Evolutionary conservation across 2,888 invertebrate species (phyloP), one percentile per base, ranked within the genome.

Genomic region (Dicranocentrus wangi): DNA sequence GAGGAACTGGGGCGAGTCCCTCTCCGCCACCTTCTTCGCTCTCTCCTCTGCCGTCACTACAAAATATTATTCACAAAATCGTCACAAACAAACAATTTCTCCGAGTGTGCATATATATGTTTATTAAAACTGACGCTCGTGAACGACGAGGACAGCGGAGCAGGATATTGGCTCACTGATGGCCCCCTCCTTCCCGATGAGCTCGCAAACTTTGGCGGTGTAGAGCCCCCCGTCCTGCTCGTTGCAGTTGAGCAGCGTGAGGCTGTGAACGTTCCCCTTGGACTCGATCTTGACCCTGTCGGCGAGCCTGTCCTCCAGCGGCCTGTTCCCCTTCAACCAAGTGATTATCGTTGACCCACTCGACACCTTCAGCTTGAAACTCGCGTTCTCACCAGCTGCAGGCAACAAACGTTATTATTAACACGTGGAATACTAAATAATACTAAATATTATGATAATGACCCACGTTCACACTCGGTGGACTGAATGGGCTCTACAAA

Each of bases 311-410:
- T 94, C 94, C 53, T 93, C 92, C 87, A 96, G 88, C 0, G 94
- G 93, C 89, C 93, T 93, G 89, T 96, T 96, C 89, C 96, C 94
- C 89, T 95, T 96, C 85, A 96, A 89, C 96, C 96, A 97, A 15
- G 92, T 92, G 83, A 96, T 92, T 43, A 90, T 90, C 25, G 77
- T 70, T 43, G 92, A 90, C 15, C 92, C 91, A 1, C 92, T 92
- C 83, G 91, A 91, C 83, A 95, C 91, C 85, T 92, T 91, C 88
- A 95, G 94, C 89, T 95, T 94, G 89, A 96, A 95, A 82, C 91
- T 89, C 51, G 95, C 95, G 87, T 92, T 93, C 88, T 95, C 94
- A 68, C 95, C 95, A 88, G 95, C 96, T 96, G 90, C 43, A 68
- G n/a, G n/a, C n/a, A n/a, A n/a, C n/a, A n/a, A n/a, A n/a, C n/a